Evolutionary conservation across 2,888 invertebrate species (phyloP).

Genomic region (Caprella mutica): DNA sequence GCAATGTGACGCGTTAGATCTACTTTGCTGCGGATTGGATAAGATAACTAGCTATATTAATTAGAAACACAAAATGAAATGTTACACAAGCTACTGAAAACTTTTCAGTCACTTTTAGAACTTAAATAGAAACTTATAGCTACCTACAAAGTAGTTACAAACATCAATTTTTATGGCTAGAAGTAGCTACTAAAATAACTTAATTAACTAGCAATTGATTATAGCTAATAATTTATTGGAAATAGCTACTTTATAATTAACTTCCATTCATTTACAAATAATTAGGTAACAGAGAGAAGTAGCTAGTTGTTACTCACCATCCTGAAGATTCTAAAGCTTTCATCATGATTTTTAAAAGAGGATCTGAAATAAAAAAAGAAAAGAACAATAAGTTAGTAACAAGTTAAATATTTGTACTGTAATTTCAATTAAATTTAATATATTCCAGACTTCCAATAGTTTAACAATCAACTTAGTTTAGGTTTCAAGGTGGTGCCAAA

Average conservation of each 20-base stretch:
- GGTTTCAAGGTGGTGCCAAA: too few relatives aligned
- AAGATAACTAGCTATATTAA: background rate
- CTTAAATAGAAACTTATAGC: background rate
- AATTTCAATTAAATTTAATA: too few relatives aligned
- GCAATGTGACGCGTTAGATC: constrained; percentile 77
- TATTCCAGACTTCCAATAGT: too few relatives aligned
- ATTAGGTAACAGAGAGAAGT: background rate
- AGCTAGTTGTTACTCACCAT: constrained; percentile 49
- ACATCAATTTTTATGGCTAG: background rate
- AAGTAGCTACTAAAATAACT: background rate
- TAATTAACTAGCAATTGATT: background rate
- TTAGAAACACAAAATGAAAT: background rate
- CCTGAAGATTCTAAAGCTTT: constrained; percentile 67
- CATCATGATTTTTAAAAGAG: constrained; percentile 72
- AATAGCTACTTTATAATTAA: too few relatives aligned
- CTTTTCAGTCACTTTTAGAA: constrained; percentile 8
- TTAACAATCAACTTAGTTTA: too few relatives aligned
- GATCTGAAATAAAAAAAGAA: constrained; percentile 40
- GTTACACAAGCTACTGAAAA: constrained; percentile 12
- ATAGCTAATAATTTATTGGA: too few relatives aligned
- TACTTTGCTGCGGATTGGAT: too few relatives aligned
- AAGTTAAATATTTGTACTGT: too few relatives aligned
- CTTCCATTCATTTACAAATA: too few relatives aligned
- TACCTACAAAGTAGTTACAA: background rate
- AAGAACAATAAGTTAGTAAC: too few relatives aligned